A percentile compares a stretch with the other conserved stretches of the same genome.
These are phyloP conservation scores for Cephalopterus ornatus DNA, from an alignment of 2,113 vertebrate species.

Conservation along the genomic window DNA sequence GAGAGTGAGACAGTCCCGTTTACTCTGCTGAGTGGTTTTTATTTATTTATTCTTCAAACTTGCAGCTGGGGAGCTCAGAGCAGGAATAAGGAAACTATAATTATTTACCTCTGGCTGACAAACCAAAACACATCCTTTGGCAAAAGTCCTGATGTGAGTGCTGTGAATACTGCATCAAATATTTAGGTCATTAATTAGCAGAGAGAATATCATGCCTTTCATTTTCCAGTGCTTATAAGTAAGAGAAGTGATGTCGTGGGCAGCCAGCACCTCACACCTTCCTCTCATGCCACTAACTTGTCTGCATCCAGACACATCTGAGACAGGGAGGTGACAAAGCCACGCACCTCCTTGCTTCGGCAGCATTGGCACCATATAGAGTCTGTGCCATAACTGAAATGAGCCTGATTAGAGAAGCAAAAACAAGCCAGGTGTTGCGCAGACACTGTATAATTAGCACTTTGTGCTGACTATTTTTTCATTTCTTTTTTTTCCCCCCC, in stretches of 20 bases:
- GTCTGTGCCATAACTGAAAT: conserved; percentile 27
- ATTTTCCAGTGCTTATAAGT: neutral
- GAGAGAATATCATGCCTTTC: neutral
- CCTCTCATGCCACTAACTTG: accelerated
- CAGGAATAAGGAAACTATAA: neutral
- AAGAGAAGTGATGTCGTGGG: neutral
- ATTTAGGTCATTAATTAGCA: conserved; percentile 32
- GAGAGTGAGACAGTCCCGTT: neutral
- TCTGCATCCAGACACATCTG: neutral
- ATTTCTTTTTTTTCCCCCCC: neutral
- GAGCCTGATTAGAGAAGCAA: conserved; percentile 61
- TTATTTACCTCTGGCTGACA: conserved; percentile 33
- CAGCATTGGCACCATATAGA: neutral
- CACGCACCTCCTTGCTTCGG: neutral
- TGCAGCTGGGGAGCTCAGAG: neutral
- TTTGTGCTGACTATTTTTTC: conserved; percentile 58
- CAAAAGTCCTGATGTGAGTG: neutral
- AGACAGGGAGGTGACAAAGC: neutral
- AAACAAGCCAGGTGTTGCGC: conserved; percentile 73
- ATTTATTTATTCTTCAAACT: conserved; percentile 33
- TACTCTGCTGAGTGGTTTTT: neutral
- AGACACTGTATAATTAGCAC: conserved; percentile 75
- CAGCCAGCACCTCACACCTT: neutral
- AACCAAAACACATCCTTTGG: neutral
- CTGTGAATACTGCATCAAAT: conserved; percentile 8